Evolutionary conservation across 2,888 invertebrate genomes (phyloP).

Genomic region (Vanessa cardui): DNA sequence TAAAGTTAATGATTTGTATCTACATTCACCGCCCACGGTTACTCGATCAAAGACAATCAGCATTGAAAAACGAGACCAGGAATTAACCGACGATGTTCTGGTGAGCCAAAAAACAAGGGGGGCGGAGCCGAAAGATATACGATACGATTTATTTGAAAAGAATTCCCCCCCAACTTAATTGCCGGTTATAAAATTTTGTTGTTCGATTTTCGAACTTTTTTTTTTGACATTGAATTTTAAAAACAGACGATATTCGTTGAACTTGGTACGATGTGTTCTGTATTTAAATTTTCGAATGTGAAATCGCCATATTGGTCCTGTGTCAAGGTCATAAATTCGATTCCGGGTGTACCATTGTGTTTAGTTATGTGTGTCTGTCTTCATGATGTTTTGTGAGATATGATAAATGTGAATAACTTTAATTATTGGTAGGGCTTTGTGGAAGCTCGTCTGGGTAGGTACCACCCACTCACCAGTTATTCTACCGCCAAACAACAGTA

Average conservation of each 20-base stretch:
- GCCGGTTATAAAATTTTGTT: constrained; percentile 21
- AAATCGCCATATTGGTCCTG: too few relatives aligned
- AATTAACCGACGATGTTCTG: constrained; percentile 1
- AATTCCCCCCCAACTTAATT: constrained; percentile 20
- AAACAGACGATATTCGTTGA: too few relatives aligned
- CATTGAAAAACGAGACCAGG: neutral
- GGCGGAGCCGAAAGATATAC: constrained; percentile 24
- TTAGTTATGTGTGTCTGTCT: too few relatives aligned
- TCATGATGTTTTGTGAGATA: too few relatives aligned
- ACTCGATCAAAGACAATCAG: neutral
- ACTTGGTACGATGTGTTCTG: too few relatives aligned
- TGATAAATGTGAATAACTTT: too few relatives aligned
- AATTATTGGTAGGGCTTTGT: too few relatives aligned
- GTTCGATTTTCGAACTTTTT: constrained; percentile 17
- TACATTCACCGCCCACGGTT: neutral
- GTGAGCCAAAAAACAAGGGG: constrained; percentile 12
- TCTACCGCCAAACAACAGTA: too few relatives aligned
- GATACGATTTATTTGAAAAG: constrained; percentile 23
- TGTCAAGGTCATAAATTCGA: too few relatives aligned
- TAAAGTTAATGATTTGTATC: neutral
- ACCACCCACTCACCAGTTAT: too few relatives aligned
- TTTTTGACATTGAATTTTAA: neutral
- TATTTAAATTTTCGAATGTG: neutral
- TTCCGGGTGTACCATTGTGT: too few relatives aligned
- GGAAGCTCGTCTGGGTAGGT: too few relatives aligned